Base-by-base conservation (phyloP, 64 coral and sea anemone genomes). In the Actinia tenebrosa region DNA sequence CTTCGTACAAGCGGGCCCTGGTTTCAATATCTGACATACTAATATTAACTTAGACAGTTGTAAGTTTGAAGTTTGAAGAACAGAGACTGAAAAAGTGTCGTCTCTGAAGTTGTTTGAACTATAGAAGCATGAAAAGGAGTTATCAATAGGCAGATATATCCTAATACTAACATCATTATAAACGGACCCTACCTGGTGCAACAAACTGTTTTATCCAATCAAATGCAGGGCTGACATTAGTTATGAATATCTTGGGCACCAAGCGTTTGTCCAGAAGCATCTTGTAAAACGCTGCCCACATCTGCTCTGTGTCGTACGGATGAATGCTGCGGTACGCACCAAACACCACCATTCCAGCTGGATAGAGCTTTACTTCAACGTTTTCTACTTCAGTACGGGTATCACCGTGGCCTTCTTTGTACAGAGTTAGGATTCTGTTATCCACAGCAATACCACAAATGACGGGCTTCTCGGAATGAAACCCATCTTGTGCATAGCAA, bases 201-300 rank as follows among this genome's bases (percentile, higher is more conserved):
- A 90, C 84, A 45, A 87, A 94, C 7, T 63, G 27, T 64, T 87
- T 90, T 44, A 94, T 94, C 92, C 92, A 90, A 22, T 94, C 88
- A 90, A 90, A 94, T 0, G 75, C 92, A 22, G 92, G 92, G n/a
- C 92, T 94, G 53, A 87, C 86, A 78, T 94, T 83, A 45, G 88
- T 81, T 53, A 94, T 55, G 43, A 94, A 69, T 52, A 94, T 94
- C 5, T 27, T 79, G 2, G 92, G 92, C 6, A 94, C 92, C 85
- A 90, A 79, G 59, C 69, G 46, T 44, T 87, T 60, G 13, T 87
- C 71, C 44, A 94, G 25, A 25, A 94, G 27, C 88, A 83, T 94
- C 84, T 90, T 86, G 56, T 78, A 94, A 53, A 94, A 94, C 9
- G 92, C 92, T 14, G 89, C 92, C 92, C 92, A 94, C n/a, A 94